Evolutionary conservation across 2,888 invertebrate genomes (phyloP), one percentile per base, ranked within the genome.

Genomic region (Cinara cedri): DNA sequence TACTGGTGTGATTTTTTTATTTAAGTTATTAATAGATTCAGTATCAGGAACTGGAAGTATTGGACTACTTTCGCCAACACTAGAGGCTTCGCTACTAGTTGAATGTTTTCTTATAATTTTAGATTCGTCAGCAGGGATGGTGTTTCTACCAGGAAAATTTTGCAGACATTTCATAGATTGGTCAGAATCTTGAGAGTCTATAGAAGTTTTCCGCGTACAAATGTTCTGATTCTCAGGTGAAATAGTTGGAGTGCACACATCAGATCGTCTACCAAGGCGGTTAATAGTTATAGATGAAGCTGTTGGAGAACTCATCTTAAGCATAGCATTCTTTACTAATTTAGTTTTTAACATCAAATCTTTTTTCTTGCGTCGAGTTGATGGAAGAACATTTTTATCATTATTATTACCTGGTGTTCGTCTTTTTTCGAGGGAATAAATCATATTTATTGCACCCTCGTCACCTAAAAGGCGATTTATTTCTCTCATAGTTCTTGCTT

Each of bases 391-490:
- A 13, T 82, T 71, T 16, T 82, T 82, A 54, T 81, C 74, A 46
- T 82, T 83, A 55, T 74, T 78, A 42, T 81, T 82, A 66, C 81
- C 82, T 84, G 83, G 81, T 85, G 82, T 70, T 86, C 86, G 81
- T 76, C 82, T 76, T 81, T 87, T 87, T 83, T 93, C 93, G 1
- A 94, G 89, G 26, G 93, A 91, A 84, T 93, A 93, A 60, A 95
- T 87, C 90, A 95, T 92, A 86, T 94, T 94, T 1, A 93, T 91
- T 3, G 94, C 94, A 1, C 95, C 94, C 85, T 95, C 95, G 85
- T 95, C 95, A 87, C 92, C 92, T 81, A 95, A 86, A 72, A 95
- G 85, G 81, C 88, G 90, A 84, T 94, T 93, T 74, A 95, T 88
- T 87, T 95, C 95, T 24, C 90, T 88, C 80, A 90, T 86, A 26